Evolutionary conservation across 2,888 invertebrate genomes (phyloP).

Genomic region (Hedychridium roseum): DNA sequence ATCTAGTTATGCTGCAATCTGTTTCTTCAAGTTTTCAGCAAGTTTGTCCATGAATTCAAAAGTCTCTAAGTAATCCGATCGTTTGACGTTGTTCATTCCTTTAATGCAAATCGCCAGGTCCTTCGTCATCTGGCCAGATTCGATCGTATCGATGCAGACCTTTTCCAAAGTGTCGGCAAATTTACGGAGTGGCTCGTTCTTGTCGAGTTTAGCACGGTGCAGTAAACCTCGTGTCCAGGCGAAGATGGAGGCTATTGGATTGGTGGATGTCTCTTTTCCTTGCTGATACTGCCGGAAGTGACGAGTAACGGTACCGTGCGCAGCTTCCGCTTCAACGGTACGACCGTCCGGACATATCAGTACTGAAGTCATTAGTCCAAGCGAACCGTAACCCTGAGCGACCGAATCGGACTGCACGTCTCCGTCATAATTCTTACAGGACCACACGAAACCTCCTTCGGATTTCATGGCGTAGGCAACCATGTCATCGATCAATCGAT

Average conservation of each 20-base stretch:
- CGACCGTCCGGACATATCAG: slow-evolving; percentile 96
- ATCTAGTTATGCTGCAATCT: slow-evolving; percentile 66
- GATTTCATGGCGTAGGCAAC: slow-evolving; percentile 98
- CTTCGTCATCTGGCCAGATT: slow-evolving; percentile 95
- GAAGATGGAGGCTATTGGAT: slow-evolving; percentile 98
- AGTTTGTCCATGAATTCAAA: slow-evolving; percentile 97
- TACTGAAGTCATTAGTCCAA: slow-evolving; percentile 98
- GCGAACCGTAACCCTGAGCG: slow-evolving; percentile 95
- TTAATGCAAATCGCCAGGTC: slow-evolving; percentile 98
- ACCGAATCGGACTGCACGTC: slow-evolving; percentile 99
- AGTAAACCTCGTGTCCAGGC: slow-evolving; percentile 96
- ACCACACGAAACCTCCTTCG: slow-evolving; percentile 99
- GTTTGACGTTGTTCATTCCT: slow-evolving; percentile 80
- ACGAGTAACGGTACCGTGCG: slow-evolving; percentile 95
- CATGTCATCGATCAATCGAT: slow-evolving; percentile 98
- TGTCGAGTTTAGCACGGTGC: slow-evolving; percentile 93
- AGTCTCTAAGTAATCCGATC: slow-evolving; percentile 93
- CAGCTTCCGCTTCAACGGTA: slow-evolving; percentile 97
- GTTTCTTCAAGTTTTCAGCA: slow-evolving; percentile 84
- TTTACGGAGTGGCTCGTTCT: slow-evolving; percentile 76
- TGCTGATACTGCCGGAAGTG: slow-evolving; percentile 89
- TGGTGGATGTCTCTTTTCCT: slow-evolving; percentile 98
- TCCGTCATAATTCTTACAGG: slow-evolving; percentile 99
- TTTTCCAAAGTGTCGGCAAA: slow-evolving; percentile 89
- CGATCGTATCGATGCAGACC: slow-evolving; percentile 95